These are phyloP conservation scores for Oryzias javanicus DNA, from an alignment of 2,113 vertebrate species.

Conservation along the genomic window DNA sequence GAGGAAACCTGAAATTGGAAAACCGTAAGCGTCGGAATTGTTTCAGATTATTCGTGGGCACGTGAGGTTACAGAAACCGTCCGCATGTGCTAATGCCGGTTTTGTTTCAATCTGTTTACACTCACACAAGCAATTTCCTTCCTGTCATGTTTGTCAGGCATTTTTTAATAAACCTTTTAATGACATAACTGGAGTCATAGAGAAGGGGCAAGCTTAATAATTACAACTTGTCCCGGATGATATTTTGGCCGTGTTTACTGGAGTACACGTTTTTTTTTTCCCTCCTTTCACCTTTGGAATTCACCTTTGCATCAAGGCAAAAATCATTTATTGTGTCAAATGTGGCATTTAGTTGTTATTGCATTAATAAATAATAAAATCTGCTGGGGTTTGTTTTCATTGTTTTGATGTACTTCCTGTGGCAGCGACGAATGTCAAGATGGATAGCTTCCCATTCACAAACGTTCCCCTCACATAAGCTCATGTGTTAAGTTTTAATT, in stretches of 20 bases:
- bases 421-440: no score
- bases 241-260: constrained; percentile 23
- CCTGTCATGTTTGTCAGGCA: constrained; percentile 46
- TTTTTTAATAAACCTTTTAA: constrained; percentile 69
- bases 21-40: constrained; percentile 5
- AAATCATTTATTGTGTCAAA: constrained; percentile 25
- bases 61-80: neutral
- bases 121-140: constrained; percentile 41
- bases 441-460: no score
- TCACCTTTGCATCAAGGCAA: constrained; percentile 28
- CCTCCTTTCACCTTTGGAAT: constrained; percentile 3
- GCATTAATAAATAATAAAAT: no score
- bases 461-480: no score
- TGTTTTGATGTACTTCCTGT: no score
- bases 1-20: constrained; percentile 1
- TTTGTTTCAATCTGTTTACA: constrained; percentile 1
- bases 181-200: constrained; percentile 61
- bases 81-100: constrained; percentile 13
- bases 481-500: no score
- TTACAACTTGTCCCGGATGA: constrained; percentile 29
- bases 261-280: neutral
- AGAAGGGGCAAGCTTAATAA: constrained; percentile 42
- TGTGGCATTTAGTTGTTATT: constrained; percentile 18
- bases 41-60: constrained; percentile 4
- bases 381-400: no score